These are phyloP conservation scores for Lophotis ruficrista DNA, from an alignment of 2,113 vertebrate genomes.

Conservation along the genomic window DNA sequence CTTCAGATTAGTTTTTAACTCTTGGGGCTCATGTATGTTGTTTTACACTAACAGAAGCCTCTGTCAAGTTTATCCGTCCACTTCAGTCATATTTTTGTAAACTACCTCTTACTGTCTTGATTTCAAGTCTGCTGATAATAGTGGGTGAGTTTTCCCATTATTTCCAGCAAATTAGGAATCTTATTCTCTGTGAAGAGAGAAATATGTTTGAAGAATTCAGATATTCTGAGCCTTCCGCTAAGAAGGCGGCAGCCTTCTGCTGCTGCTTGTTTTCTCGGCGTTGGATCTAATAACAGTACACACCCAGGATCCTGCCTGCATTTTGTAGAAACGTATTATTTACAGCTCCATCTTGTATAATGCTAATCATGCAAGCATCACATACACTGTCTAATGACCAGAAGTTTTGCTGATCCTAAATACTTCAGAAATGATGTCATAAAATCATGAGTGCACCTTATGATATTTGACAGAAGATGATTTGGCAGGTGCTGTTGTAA, in stretches of 20 bases:
- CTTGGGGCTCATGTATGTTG: not conserved
- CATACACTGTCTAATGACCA: fast-evolving
- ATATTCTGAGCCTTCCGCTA: not conserved
- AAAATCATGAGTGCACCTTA: not conserved
- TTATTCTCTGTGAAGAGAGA: not conserved
- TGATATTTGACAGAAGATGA: not conserved
- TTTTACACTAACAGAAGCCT: not conserved
- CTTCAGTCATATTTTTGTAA: not conserved
- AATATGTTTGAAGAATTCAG: not conserved
- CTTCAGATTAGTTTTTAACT: not conserved
- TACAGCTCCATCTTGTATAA: not conserved
- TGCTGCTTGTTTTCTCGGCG: not conserved
- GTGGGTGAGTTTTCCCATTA: not conserved
- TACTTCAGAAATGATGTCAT: not conserved
- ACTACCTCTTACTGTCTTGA: not conserved
- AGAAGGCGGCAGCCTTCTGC: not conserved
- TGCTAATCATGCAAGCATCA: not conserved
- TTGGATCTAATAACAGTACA: not conserved
- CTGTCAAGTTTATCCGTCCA: not conserved
- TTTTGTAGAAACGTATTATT: not conserved
- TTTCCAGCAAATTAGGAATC: not conserved
- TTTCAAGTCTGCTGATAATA: not conserved
- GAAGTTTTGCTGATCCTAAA: not conserved
- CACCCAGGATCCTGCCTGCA: not conserved
- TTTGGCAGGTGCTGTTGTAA: not conserved